Evolutionary conservation across 2,888 invertebrate genomes (phyloP).

Genomic region (Buathra laborator): DNA sequence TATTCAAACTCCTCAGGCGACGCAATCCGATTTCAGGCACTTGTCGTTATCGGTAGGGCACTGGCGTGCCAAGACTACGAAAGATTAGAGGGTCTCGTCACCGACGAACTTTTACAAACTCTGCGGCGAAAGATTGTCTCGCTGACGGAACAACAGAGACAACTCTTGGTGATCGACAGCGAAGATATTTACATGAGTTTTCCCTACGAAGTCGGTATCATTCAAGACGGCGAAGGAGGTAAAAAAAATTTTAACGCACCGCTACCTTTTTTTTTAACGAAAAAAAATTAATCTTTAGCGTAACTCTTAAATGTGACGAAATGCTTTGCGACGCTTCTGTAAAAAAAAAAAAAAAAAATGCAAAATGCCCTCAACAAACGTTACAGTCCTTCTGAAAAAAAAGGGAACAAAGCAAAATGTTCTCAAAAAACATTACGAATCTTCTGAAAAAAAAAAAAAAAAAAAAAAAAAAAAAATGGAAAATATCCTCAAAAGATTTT

Average conservation of each 20-base stretch:
- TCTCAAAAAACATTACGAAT: no score
- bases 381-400: no score
- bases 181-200: conserved; percentile 52
- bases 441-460: no score
- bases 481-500: no score
- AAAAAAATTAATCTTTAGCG: no score
- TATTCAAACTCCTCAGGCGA: not conserved
- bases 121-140: conserved; percentile 80
- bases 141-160: conserved; percentile 71
- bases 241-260: conserved; percentile 20
- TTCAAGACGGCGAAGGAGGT: conserved; percentile 57
- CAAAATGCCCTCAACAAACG: no score
- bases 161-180: conserved; percentile 66
- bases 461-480: no score
- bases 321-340: no score
- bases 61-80: conserved; percentile 84
- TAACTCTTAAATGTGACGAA: no score
- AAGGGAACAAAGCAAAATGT: no score
- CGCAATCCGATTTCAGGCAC: conserved; percentile 82
- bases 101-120: conserved; percentile 81
- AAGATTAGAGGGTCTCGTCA: conserved; percentile 83
- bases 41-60: conserved; percentile 82
- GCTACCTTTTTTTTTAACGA: no score
- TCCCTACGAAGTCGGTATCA: conserved; percentile 66
- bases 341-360: no score